Percentiles rank a stretch among this genome's conserved stretches.
Evolutionary conservation across 2,113 vertebrate species (phyloP).

Genomic region (Amia ocellicauda): DNA sequence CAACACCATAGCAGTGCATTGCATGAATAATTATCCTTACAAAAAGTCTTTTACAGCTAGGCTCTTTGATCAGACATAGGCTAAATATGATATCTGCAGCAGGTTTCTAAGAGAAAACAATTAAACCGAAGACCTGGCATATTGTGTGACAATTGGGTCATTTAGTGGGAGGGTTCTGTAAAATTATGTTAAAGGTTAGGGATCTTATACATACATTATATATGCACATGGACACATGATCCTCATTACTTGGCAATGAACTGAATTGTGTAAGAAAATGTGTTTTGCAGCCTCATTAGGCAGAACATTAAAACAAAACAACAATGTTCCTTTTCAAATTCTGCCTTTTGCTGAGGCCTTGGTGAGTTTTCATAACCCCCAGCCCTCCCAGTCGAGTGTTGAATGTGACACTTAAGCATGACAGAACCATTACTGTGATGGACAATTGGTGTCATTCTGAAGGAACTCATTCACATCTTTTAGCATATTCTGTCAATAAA

Average conservation of each 20-base stretch:
- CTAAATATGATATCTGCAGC: too few species aligned
- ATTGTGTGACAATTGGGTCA: slow-evolving; percentile 41
- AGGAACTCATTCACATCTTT: not conserved
- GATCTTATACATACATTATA: slow-evolving; percentile 35
- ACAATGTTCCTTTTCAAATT: too few species aligned
- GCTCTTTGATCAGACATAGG: too few species aligned
- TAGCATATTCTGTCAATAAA: not conserved
- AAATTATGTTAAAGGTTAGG: slow-evolving; percentile 36
- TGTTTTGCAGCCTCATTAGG: too few species aligned
- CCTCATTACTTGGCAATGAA: slow-evolving; percentile 23
- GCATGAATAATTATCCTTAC: too few species aligned
- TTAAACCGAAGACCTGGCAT: slow-evolving; percentile 14
- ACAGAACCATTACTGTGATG: not conserved
- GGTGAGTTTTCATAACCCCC: not conserved
- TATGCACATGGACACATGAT: slow-evolving; percentile 41
- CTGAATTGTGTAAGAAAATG: too few species aligned
- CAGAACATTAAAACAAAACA: too few species aligned
- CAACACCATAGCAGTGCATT: too few species aligned
- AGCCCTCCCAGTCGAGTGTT: not conserved
- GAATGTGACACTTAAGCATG: slow-evolving; percentile 9
- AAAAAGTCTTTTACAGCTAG: too few species aligned
- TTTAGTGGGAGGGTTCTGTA: slow-evolving; percentile 42
- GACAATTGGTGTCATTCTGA: not conserved
- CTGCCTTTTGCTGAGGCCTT: too few species aligned
- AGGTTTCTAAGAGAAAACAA: too few species aligned